Percentiles rank a stretch among this genome's conserved stretches.
These are phyloP conservation scores for Hypolimnas misippus DNA, from an alignment of 2,888 invertebrate genomes.

Conservation along the genomic window DNA sequence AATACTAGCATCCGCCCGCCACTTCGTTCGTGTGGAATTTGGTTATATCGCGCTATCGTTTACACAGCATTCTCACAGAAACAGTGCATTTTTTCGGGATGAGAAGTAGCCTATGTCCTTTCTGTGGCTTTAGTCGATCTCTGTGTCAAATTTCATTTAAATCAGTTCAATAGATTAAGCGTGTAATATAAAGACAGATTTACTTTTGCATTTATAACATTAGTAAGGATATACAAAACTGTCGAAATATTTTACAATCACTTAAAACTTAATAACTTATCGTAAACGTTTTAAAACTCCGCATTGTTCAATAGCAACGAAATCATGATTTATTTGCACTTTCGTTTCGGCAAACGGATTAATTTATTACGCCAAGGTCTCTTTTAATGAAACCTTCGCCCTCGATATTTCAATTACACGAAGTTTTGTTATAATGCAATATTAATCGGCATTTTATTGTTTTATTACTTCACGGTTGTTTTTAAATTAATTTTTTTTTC, in stretches of 20 bases:
- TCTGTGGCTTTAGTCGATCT: no score
- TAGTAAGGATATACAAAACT: no score
- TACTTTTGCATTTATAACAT: no score
- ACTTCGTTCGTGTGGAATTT: no score
- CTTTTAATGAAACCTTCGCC: constrained; percentile 31
- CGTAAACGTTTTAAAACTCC: background rate
- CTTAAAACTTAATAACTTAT: background rate
- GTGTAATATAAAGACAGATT: no score
- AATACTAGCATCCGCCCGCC: no score
- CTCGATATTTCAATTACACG: constrained; percentile 21
- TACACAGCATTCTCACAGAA: no score
- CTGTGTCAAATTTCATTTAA: no score
- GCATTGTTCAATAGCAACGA: constrained; percentile 13
- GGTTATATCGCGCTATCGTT: no score
- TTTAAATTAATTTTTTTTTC: constrained; percentile 16
- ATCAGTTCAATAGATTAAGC: no score
- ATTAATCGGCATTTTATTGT: constrained; percentile 15
- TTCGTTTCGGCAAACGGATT: constrained; percentile 35
- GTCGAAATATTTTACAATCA: background rate
- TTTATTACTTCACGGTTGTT: constrained; percentile 10
- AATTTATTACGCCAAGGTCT: constrained; percentile 33
- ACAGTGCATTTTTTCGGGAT: no score
- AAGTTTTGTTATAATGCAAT: constrained; percentile 15
- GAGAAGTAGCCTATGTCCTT: no score
- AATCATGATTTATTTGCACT: constrained; percentile 35